Percentiles rank a stretch among this genome's conserved stretches.
phyloP scores from a whole-genome alignment of 2,797 vertebrate genomes.

The Falco naumanni region DNA sequence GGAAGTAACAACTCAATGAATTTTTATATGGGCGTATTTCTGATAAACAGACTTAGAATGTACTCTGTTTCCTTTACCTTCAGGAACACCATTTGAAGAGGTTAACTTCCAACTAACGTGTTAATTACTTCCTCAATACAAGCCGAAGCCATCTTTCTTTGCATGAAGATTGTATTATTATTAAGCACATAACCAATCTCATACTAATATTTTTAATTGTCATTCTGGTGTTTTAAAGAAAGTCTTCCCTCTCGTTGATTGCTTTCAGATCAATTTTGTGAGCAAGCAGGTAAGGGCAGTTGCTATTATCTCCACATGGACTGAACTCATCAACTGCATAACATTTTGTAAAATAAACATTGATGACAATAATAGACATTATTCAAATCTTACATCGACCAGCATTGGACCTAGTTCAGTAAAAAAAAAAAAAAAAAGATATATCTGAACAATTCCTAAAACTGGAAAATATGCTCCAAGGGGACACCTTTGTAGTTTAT shows the following conservation, averaged over 20 bases:
- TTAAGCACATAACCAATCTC: too few relatives aligned
- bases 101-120: not conserved
- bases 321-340: not conserved
- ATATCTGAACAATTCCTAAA: not conserved
- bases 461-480: not conserved
- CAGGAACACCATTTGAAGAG: not conserved
- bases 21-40: not conserved
- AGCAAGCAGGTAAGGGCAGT: not conserved
- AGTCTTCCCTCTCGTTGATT: not conserved
- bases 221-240: not conserved
- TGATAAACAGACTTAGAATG: not conserved
- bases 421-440: not conserved
- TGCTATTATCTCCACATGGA: not conserved
- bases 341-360: not conserved
- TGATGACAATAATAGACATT: not conserved
- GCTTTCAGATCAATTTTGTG: not conserved
- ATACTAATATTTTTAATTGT: not conserved
- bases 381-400: not conserved
- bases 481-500: not conserved
- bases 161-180: not conserved
- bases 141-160: not conserved
- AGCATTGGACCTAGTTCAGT: not conserved
- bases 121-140: not conserved
- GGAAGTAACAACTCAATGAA: not conserved
- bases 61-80: not conserved